Conservation (phyloP, 2,888 invertebrate species). For the Dicycla oo region DNA sequence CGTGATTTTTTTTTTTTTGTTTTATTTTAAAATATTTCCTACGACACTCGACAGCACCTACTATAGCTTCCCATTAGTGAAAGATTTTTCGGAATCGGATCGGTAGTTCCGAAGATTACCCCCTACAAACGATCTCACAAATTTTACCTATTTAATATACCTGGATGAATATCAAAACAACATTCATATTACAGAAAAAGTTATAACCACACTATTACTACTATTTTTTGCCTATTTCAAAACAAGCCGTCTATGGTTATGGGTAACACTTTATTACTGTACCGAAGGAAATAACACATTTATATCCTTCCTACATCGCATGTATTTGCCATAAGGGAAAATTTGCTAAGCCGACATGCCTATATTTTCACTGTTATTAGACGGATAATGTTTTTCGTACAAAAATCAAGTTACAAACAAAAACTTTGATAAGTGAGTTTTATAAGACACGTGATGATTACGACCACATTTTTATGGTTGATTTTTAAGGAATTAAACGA, state of each 20-base stretch:
- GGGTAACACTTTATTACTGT: slow-evolving; percentile 43
- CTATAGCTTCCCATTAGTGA: no score
- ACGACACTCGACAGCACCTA: no score
- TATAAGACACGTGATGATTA: slow-evolving; percentile 2
- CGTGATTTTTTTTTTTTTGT: no score
- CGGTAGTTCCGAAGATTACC: no score
- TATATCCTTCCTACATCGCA: slow-evolving; percentile 28
- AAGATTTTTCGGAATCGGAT: no score
- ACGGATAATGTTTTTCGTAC: slow-evolving; percentile 51
- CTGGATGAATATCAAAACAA: slow-evolving; percentile 11
- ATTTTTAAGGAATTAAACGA: no score
- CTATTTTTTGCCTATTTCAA: neutral
- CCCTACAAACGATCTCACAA: no score
- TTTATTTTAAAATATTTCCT: no score
- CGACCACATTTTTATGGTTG: neutral
- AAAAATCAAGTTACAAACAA: slow-evolving; percentile 43
- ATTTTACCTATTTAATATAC: no score
- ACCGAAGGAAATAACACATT: slow-evolving; percentile 55
- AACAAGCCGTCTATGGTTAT: slow-evolving; percentile 26
- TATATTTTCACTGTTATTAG: slow-evolving; percentile 55
- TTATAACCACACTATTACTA: slow-evolving; percentile 5
- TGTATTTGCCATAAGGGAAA: slow-evolving; percentile 50
- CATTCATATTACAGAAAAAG: neutral
- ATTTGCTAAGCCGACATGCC: slow-evolving; percentile 29
- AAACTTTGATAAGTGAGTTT: slow-evolving; percentile 38